These are phyloP conservation scores for Eurytoma adleriae DNA, from an alignment of 2,888 invertebrate species.

Conservation along the genomic window DNA sequence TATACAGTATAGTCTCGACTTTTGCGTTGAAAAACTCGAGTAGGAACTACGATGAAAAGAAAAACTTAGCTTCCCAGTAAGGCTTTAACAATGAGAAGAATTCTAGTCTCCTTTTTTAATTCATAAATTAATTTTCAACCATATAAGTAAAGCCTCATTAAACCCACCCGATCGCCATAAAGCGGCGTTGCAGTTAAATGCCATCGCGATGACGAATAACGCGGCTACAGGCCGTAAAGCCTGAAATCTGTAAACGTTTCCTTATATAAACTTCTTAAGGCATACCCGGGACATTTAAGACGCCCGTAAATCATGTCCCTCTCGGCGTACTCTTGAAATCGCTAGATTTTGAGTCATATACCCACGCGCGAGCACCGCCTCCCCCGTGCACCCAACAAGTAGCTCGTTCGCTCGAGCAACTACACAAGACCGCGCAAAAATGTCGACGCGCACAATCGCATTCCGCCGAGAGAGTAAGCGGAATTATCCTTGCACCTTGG, in stretches of 20 bases:
- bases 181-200: not conserved
- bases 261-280: slow-evolving; percentile 2
- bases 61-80: too few relatives aligned
- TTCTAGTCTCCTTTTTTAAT: not conserved
- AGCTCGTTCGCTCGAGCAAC: not conserved
- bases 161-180: not conserved
- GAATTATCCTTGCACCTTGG: slow-evolving; percentile 38
- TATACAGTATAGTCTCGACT: too few relatives aligned
- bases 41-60: too few relatives aligned
- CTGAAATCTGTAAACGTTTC: not conserved
- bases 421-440: not conserved
- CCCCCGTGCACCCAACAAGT: not conserved
- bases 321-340: slow-evolving; percentile 1
- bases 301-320: slow-evolving; percentile 3
- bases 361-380: not conserved
- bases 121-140: too few relatives aligned
- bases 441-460: not conserved
- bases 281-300: not conserved
- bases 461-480: not conserved
- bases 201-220: not conserved
- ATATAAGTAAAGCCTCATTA: not conserved
- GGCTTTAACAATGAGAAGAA: not conserved
- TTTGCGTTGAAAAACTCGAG: too few relatives aligned
- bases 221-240: not conserved
- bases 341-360: not conserved